These are phyloP conservation scores for Dipus sagitta DNA, from an alignment of 2,797 vertebrate genomes.

Conservation along the genomic window DNA sequence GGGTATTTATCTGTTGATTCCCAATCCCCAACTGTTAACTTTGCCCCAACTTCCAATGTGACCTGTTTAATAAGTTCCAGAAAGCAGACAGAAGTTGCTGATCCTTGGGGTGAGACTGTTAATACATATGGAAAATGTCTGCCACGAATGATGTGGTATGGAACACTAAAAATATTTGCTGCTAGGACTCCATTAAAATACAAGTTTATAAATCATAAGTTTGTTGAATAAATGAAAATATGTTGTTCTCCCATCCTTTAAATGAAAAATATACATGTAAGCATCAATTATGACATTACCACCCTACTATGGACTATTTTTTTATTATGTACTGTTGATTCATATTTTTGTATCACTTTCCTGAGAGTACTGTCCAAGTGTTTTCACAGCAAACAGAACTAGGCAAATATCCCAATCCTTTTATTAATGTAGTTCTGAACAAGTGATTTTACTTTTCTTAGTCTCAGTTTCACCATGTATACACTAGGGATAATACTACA, in stretches of 20 bases:
- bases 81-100: not conserved
- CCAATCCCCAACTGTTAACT: not conserved
- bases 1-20: conserved; percentile 24
- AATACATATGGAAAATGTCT: not conserved
- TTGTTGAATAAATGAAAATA: conserved; percentile 10
- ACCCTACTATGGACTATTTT: not conserved
- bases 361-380: not conserved
- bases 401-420: not conserved
- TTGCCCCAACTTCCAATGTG: not conserved
- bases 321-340: not conserved
- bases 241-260: not conserved
- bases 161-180: conserved; percentile 8
- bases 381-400: conserved; percentile 20
- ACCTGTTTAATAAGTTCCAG: conserved; percentile 7
- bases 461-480: not conserved
- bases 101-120: not conserved
- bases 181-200: not conserved
- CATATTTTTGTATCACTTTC: conserved; percentile 9
- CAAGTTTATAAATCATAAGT: not conserved
- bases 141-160: not conserved
- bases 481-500: not conserved
- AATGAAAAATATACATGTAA: not conserved
- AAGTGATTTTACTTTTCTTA: conserved; percentile 50
- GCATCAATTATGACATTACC: not conserved
- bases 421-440: not conserved